Conservation (phyloP, 2,888 invertebrate species). For the Microctonus hyperodae region DNA sequence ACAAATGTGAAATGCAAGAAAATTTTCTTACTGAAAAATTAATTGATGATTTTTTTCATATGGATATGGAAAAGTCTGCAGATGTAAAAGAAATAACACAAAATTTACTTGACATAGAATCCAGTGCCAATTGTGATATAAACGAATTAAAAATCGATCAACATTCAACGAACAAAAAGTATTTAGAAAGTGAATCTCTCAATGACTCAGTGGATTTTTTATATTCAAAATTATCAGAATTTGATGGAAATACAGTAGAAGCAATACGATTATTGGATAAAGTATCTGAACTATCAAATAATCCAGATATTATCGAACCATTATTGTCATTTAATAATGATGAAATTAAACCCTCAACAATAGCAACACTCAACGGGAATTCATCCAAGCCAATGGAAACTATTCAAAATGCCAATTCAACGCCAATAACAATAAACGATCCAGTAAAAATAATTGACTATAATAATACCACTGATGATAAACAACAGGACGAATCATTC, state of each 20-base stretch:
- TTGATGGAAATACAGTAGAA: background rate
- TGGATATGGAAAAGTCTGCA: background rate
- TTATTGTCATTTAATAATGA: background rate
- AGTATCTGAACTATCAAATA: conserved; percentile 3
- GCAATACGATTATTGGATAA: background rate
- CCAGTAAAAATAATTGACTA: background rate
- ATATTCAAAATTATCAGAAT: conserved; percentile 28
- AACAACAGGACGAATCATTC: background rate
- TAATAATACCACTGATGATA: background rate
- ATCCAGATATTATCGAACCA: conserved; percentile 9
- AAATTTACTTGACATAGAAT: background rate
- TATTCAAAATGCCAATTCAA: background rate
- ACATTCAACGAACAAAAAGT: background rate
- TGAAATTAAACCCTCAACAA: background rate
- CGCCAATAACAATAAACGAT: background rate
- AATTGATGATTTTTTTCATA: background rate
- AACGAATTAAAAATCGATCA: background rate
- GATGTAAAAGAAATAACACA: background rate
- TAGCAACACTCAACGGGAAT: background rate
- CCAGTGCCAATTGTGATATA: background rate
- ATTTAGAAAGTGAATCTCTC: background rate
- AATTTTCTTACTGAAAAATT: background rate
- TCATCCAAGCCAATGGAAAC: background rate
- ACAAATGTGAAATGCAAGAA: background rate
- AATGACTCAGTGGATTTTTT: background rate